Conservation (phyloP, 2,888 invertebrate genomes). For the Drosophila paranaensis region DNA sequence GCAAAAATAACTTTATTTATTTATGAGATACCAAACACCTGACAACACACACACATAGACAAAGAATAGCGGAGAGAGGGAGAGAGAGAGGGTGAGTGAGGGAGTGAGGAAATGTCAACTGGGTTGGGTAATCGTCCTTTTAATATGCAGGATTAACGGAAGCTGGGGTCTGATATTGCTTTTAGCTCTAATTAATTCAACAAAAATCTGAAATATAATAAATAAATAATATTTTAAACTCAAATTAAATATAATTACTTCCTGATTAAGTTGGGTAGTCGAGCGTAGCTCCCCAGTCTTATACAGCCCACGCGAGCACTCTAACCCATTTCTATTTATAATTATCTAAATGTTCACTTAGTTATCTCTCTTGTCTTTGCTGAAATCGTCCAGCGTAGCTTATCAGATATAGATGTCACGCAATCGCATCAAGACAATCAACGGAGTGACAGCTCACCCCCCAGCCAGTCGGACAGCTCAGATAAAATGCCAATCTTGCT, state of each 20-base stretch:
- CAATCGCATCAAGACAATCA: conserved; percentile 37
- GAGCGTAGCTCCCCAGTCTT: background rate
- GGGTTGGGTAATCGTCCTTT: conserved; percentile 40
- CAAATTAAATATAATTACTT: too few species aligned
- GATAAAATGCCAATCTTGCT: conserved; percentile 28
- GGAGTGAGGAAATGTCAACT: background rate
- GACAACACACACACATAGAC: conserved; percentile 5
- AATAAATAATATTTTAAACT: background rate
- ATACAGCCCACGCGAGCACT: background rate
- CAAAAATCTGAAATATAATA: background rate
- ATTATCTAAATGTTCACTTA: conserved; percentile 16
- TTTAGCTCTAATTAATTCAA: conserved; percentile 9
- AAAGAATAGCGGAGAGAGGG: background rate
- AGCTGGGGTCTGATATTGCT: conserved; percentile 1
- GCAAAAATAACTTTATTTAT: conserved; percentile 73
- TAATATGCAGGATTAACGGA: conserved; percentile 22
- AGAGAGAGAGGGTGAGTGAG: background rate
- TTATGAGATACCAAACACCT: conserved; percentile 70
- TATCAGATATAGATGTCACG: conserved; percentile 35
- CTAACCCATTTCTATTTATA: background rate
- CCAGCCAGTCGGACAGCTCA: background rate
- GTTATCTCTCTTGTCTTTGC: conserved; percentile 15
- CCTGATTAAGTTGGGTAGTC: background rate
- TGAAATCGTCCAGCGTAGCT: conserved; percentile 17
- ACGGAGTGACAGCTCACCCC: conserved; percentile 20